phyloP scores from a whole-genome alignment of 1,140 invertebrate species.

The Reticulitermes speratus region DNA sequence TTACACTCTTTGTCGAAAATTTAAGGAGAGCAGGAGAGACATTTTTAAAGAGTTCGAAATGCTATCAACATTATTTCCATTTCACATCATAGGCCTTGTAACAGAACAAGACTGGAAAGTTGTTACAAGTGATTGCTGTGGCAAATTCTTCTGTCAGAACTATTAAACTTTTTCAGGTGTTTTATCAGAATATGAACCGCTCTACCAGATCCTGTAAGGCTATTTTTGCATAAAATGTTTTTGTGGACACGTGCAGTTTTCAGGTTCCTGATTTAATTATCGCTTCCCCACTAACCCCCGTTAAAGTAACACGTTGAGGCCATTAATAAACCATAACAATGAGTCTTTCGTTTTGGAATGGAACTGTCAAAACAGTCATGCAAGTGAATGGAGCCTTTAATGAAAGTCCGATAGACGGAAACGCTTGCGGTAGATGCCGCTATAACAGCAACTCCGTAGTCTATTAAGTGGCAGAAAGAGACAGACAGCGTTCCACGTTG shows the following conservation, averaged over 20 bases:
- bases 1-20: too few relatives aligned
- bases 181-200: too few relatives aligned
- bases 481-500: not conserved
- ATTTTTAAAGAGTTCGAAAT: too few relatives aligned
- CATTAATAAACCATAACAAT: slow-evolving; percentile 10
- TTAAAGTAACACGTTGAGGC: not conserved
- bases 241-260: not conserved
- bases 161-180: too few relatives aligned
- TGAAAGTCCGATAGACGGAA: not conserved
- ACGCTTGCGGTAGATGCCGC: not conserved
- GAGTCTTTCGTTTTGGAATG: slow-evolving; percentile 11
- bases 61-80: too few relatives aligned
- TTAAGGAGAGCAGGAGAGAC: too few relatives aligned
- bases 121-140: too few relatives aligned
- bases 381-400: slow-evolving; percentile 4
- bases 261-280: not conserved
- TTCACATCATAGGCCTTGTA: too few relatives aligned
- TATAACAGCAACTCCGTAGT: not conserved
- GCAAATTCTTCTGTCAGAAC: too few relatives aligned
- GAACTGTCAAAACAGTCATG: not conserved
- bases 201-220: too few relatives aligned
- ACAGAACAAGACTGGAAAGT: too few relatives aligned
- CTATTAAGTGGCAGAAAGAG: not conserved
- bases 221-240: not conserved
- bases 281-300: not conserved